Base-by-base conservation (phyloP, 2,113 vertebrate species). In the Pteropus alecto region DNA sequence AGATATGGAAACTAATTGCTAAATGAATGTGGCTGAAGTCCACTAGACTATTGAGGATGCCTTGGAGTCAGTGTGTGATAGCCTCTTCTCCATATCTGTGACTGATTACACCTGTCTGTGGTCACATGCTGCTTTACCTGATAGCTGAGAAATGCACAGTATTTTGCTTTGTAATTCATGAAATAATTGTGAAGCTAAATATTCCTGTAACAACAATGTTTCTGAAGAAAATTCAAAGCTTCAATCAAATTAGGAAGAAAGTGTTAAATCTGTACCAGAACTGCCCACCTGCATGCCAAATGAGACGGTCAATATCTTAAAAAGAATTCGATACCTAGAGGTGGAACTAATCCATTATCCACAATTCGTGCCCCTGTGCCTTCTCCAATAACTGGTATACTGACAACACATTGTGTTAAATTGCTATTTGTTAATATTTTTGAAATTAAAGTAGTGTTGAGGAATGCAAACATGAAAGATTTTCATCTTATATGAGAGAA, bases 151-250 rank as follows among this genome's bases (percentile, higher is more conserved):
- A 96, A 94, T 67, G 24, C 11, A 35, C 28, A 46, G 51, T 70
- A n/a, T 18, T 35, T 76, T 85, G 33, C 68, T 77, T 94, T 22
- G 11, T 16, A 61, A 68, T 68, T 61, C 1, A 6, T 79, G 35
- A 96, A 89, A 87, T 92, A 35, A 92, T 78, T 73, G 54, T 14
- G 11, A 92, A 86, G 24, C 1, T 87, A 54, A 95, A 63, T 11
- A 84, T 85, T 91, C 30, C 6, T 77, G 14, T 24, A 97, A 96
- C 74, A 96, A 95, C 28, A 95, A 61, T 73, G 87, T 13, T 58
- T 94, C 71, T 87, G 18, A 90, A 90, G 38, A 92, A 93, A 90
- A 14, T 58, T 79, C 46, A 93, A 95, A 82, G 16, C 88, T 43
- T 91, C 35, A 65, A 65, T 46, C 95, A 46, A 48, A 35, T 93